Evolutionary conservation across 2,113 vertebrate species (phyloP), one percentile per base, ranked within the genome.

Genomic region (Sprattus sprattus): DNA sequence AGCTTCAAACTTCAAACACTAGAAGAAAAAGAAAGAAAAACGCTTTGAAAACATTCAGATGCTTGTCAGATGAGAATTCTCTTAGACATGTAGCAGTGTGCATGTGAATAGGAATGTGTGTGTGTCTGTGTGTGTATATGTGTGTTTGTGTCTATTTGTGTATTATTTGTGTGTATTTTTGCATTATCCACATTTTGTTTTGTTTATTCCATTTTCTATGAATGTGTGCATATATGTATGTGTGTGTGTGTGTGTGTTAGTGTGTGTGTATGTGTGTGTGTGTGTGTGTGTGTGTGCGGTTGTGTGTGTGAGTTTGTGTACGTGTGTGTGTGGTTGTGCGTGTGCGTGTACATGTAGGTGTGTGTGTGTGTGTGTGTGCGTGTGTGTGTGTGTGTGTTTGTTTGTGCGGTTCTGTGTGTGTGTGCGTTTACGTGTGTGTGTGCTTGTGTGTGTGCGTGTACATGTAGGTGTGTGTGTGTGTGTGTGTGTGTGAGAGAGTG

Each of bases 1-100:
- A 78, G 71, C 71, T 39, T 78, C 71, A 44, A 78, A 78, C 71
- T 78, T 78, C 25, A 78, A 78, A 78, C 71, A 78, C 71, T 39
- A 39, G 39, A 78, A 5, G 13, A 78, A 32, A 78, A 11, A 4
- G 28, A 32, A 78, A 78, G 28, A 44, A 39, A 78, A 78, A 78
- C 10, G 13, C 71, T 78, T 78, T 78, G 71, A 78, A 78, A 39
- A 78, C 2, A 13, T 2, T 13, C 22, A 78, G 71, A 32, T 71
- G 64, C 10, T 16, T 78, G 71, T 78, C 71, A 78, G 25, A 16
- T 0, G 28, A 10, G 39, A 2, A 75, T 15, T 75, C 67, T 6
- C 44, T 45, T 20, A 49, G 82, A 54, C 32, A 47, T 82, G 47
- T n/a, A n/a, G n/a, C 28, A 28, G 44, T n/a, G 82, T 39, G 52